Percentiles rank a stretch among this genome's conserved stretches.
phyloP scores from a whole-genome alignment of 30 jellyfish, hydroid and myxozoan genomes.

The Hydractinia echinata region DNA sequence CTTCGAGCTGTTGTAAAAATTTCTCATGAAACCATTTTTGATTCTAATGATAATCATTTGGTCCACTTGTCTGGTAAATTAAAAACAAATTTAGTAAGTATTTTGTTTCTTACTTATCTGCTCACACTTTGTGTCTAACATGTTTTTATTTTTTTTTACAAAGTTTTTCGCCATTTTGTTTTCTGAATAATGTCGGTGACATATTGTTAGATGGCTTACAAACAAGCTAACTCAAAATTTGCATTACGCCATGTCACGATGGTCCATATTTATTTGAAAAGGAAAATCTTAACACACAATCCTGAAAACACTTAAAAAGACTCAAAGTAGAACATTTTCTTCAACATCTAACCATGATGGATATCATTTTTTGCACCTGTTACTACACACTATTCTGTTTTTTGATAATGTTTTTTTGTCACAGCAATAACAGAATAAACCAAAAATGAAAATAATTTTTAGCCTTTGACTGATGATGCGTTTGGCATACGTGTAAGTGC shows the following conservation, averaged over 20 bases:
- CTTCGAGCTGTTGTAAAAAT: conserved; percentile 52
- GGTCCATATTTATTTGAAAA: too few relatives aligned
- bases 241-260: too few relatives aligned
- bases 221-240: too few relatives aligned
- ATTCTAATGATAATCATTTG: conserved; percentile 53
- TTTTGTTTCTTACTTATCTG: neutral
- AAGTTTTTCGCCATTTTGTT: neutral
- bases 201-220: too few relatives aligned
- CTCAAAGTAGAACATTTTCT: too few relatives aligned
- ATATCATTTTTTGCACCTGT: too few relatives aligned
- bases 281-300: too few relatives aligned
- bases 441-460: neutral
- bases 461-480: conserved; percentile 77
- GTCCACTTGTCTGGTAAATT: conserved; percentile 66
- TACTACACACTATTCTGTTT: neutral
- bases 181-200: too few relatives aligned
- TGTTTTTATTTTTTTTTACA: neutral
- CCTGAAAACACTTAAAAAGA: too few relatives aligned
- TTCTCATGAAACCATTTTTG: conserved; percentile 47
- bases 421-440: too few relatives aligned
- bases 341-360: too few relatives aligned
- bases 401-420: neutral
- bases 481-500: conserved; percentile 64
- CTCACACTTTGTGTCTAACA: neutral
- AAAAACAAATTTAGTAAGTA: conserved; percentile 67